These are phyloP conservation scores for Eriocheir sinensis DNA, from an alignment of 1,140 invertebrate genomes.

Conservation along the genomic window DNA sequence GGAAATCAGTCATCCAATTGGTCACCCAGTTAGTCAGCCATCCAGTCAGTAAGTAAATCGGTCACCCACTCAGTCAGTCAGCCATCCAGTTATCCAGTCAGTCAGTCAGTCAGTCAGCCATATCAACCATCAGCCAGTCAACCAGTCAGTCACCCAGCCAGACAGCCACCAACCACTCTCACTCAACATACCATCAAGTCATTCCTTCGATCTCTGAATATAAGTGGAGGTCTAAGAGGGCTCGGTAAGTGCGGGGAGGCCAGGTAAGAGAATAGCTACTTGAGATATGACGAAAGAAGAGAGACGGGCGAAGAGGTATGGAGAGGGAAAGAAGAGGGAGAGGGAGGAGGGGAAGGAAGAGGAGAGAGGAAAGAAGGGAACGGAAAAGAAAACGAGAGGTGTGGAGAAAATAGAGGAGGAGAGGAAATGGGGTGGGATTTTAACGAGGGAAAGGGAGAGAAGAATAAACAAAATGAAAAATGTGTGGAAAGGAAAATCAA, in stretches of 20 bases:
- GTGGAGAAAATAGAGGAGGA: too few relatives aligned
- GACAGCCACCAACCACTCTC: too few relatives aligned
- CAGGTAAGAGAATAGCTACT: conserved; percentile 1
- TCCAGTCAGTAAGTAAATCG: too few relatives aligned
- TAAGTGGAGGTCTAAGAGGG: neutral
- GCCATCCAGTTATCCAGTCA: neutral
- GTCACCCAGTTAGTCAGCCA: too few relatives aligned
- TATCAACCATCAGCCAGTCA: too few relatives aligned
- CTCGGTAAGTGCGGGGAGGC: neutral
- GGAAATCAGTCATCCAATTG: neutral
- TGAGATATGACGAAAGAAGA: neutral
- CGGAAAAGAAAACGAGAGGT: neutral
- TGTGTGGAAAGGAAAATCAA: too few relatives aligned
- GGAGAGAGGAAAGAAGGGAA: neutral
- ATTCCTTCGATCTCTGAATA: too few relatives aligned
- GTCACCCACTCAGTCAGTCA: too few relatives aligned
- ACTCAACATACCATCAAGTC: neutral
- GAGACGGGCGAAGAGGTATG: neutral
- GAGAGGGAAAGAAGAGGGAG: neutral
- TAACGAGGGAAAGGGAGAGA: too few relatives aligned
- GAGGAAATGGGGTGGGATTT: too few relatives aligned
- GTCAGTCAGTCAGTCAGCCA: too few relatives aligned
- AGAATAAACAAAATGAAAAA: too few relatives aligned
- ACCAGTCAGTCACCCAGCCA: neutral
- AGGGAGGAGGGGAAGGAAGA: neutral